These are phyloP conservation scores for Smittia sp. DNA, from an alignment of 2,888 invertebrate genomes.

Conservation along the genomic window DNA sequence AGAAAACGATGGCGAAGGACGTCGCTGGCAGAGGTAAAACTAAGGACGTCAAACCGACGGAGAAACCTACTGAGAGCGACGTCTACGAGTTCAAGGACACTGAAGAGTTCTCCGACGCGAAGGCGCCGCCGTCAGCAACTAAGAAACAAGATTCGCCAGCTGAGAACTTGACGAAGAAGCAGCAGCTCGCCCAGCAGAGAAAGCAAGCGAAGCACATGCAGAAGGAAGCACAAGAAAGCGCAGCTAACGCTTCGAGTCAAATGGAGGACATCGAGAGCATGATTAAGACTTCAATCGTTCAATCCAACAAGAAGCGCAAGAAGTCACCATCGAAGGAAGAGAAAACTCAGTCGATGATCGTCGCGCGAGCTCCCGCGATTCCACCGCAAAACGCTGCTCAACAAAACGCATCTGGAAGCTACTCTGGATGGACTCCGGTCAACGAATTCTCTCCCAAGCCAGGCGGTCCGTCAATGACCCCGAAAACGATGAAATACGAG, in stretches of 20 bases:
- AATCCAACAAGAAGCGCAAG: conserved; percentile 47
- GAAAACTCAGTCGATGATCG: conserved; percentile 46
- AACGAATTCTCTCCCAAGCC: conserved; percentile 33
- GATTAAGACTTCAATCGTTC: conserved; percentile 40
- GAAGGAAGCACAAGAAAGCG: background rate
- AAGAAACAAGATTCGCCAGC: conserved; percentile 31
- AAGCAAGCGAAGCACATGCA: conserved; percentile 26
- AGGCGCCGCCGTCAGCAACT: conserved; percentile 25
- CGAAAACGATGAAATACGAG: conserved; percentile 45
- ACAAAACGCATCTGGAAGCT: background rate
- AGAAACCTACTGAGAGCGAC: conserved; percentile 53
- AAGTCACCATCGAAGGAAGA: conserved; percentile 49
- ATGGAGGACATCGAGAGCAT: conserved; percentile 39
- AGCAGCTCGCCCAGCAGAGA: conserved; percentile 21
- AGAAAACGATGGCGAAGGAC: conserved; percentile 38
- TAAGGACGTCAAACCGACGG: conserved; percentile 22
- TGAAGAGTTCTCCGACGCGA: conserved; percentile 52
- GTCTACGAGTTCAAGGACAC: conserved; percentile 88
- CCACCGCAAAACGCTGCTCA: conserved; percentile 44
- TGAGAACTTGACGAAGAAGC: conserved; percentile 11
- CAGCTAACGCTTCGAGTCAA: background rate
- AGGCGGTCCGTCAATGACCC: conserved; percentile 40
- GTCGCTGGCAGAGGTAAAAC: background rate
- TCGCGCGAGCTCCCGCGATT: conserved; percentile 12
- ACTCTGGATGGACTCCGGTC: background rate